Conservation (phyloP, 2,113 vertebrate genomes). For the Phodopus roborovskii region DNA sequence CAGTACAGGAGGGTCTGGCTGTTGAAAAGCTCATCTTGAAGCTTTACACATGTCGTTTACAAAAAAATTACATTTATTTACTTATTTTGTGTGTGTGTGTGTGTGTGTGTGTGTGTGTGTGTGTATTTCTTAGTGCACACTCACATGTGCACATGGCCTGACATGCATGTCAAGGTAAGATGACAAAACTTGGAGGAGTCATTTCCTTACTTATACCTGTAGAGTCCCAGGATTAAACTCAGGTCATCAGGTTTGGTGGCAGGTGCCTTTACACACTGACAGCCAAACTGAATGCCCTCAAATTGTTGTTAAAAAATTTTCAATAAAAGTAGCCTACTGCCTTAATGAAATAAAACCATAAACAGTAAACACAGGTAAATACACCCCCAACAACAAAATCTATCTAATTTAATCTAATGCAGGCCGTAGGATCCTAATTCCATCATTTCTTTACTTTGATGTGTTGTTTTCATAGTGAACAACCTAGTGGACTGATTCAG, state of each 20-base stretch:
- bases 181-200: not conserved
- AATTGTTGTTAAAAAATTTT: constrained; percentile 42
- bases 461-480: constrained; percentile 1
- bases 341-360: not conserved
- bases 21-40: not conserved
- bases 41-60: not conserved
- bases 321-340: not conserved
- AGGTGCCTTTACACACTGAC: not conserved
- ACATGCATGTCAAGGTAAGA: not conserved
- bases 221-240: not conserved
- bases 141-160: not conserved
- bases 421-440: constrained; percentile 32
- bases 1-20: not conserved
- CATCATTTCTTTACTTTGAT: not conserved
- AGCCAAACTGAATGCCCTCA: not conserved
- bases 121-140: not conserved
- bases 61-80: not conserved
- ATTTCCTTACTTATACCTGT: not conserved
- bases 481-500: constrained; percentile 57
- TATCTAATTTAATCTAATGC: not conserved
- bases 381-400: not conserved
- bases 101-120: not conserved
- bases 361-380: not conserved
- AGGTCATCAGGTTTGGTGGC: not conserved
- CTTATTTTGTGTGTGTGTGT: not conserved